Percentiles rank a stretch among this genome's conserved stretches.
Conservation (phyloP, 2,888 invertebrate genomes). For the Pyrrhia umbra region DNA sequence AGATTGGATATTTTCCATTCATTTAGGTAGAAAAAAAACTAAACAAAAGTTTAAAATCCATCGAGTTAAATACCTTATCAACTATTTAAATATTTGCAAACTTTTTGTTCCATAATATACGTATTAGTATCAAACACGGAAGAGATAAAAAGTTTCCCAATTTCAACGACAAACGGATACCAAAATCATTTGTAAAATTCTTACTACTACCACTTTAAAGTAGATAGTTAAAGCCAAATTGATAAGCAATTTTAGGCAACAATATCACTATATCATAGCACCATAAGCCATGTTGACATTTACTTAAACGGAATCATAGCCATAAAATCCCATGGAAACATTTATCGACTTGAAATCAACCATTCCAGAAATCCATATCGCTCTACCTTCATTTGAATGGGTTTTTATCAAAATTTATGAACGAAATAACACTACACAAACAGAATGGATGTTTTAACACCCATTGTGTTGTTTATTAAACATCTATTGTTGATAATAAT, state of each 20-base stretch:
- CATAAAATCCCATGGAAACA: slow-evolving; percentile 30
- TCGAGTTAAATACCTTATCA: no score
- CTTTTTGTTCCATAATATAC: no score
- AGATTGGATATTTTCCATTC: no score
- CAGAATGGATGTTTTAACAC: slow-evolving; percentile 51
- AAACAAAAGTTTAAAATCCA: no score
- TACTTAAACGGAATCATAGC: slow-evolving; percentile 4
- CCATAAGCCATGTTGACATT: not conserved
- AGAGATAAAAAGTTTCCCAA: no score
- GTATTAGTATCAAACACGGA: no score
- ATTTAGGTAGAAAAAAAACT: no score
- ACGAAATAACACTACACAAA: slow-evolving; percentile 44
- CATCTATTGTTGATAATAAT: slow-evolving; percentile 53
- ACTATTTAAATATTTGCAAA: no score
- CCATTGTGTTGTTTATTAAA: slow-evolving; percentile 56
- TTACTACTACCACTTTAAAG: not conserved
- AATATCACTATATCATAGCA: not conserved
- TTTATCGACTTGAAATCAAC: slow-evolving; percentile 18
- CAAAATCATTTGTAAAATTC: no score
- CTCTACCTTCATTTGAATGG: slow-evolving; percentile 30
- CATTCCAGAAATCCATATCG: slow-evolving; percentile 28
- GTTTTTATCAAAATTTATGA: slow-evolving; percentile 48
- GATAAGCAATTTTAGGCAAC: no score
- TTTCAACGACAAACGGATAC: no score
- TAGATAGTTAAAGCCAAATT: not conserved